Evolutionary conservation across 2,888 invertebrate species (phyloP).

Genomic region (Suillia variegata): DNA sequence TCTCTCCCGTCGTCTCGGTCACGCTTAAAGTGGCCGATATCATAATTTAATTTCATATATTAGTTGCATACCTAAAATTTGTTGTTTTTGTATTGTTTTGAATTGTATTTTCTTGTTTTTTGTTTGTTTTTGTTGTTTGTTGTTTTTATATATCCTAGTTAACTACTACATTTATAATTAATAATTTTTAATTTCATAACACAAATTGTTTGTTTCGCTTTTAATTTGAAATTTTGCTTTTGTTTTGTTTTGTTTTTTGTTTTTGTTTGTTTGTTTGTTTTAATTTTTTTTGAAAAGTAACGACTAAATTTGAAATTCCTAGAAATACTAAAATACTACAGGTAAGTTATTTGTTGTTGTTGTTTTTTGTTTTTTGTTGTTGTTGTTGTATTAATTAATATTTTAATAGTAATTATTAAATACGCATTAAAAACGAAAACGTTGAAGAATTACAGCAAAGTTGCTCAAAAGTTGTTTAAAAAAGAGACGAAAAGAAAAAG

Average conservation of each 20-base stretch:
- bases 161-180: background rate
- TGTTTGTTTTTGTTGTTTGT: background rate
- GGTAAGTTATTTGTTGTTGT: background rate
- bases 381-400: background rate
- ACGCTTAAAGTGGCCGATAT: too few relatives aligned
- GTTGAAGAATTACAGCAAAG: background rate
- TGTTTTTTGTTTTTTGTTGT: background rate
- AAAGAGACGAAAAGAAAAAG: too few relatives aligned
- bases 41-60: background rate
- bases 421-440: background rate
- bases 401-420: background rate
- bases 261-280: background rate
- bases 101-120: background rate
- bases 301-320: conserved; percentile 21
- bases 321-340: conserved; percentile 15
- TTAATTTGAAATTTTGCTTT: too few relatives aligned
- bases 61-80: conserved; percentile 6
- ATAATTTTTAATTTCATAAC: background rate
- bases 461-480: too few relatives aligned
- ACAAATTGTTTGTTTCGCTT: background rate
- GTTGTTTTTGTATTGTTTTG: conserved; percentile 1
- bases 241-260: too few relatives aligned
- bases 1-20: too few relatives aligned
- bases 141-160: background rate
- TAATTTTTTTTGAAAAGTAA: conserved; percentile 14